Conservation (phyloP, 2,888 invertebrate genomes). For the Tipula confusa region DNA sequence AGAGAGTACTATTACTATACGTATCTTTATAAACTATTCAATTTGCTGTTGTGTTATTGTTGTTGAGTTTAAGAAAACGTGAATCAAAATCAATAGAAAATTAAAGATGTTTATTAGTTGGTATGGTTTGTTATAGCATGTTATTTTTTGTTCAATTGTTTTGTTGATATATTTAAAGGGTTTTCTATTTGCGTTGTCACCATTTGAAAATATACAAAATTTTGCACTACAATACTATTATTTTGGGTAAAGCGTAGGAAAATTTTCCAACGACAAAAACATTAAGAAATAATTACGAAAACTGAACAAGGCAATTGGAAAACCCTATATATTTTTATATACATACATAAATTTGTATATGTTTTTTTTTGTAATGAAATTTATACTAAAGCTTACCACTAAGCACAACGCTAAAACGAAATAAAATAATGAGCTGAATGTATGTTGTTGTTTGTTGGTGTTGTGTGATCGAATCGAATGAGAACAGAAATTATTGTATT, state of each 20-base stretch:
- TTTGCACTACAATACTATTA: no score
- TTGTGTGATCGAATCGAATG: neutral
- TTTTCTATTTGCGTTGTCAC: no score
- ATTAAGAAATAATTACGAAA: no score
- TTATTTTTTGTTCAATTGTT: neutral
- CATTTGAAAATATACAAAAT: no score
- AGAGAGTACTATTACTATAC: neutral
- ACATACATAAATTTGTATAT: no score
- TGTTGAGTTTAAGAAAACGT: constrained; percentile 6
- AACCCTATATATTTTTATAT: no score
- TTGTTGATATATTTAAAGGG: neutral
- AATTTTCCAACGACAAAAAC: no score
- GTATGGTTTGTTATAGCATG: neutral
- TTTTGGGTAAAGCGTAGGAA: no score
- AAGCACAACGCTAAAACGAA: neutral
- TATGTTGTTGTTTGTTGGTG: neutral
- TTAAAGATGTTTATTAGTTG: constrained; percentile 3
- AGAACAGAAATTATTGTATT: neutral
- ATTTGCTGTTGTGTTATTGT: neutral
- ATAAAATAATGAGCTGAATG: neutral
- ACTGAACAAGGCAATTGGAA: no score
- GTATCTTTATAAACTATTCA: neutral
- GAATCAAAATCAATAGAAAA: constrained; percentile 20
- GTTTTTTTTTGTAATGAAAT: neutral
- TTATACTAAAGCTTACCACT: neutral